Evolutionary conservation across 1,140 invertebrate species (phyloP).

Genomic region (Leptinotarsa texana): DNA sequence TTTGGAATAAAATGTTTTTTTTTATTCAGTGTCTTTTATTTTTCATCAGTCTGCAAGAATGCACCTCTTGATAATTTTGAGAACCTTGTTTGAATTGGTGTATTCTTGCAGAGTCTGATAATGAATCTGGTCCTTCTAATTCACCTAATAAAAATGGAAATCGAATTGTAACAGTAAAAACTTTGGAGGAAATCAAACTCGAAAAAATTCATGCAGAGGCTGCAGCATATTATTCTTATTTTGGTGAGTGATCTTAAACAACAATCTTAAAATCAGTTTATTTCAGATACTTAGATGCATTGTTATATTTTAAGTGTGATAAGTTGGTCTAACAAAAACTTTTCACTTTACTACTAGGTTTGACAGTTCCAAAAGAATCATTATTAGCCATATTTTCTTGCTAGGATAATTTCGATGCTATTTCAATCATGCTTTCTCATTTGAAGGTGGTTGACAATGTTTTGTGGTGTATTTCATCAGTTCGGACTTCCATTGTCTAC

Average conservation of each 20-base stretch:
- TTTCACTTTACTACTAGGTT: no score
- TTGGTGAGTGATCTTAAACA: conserved; percentile 39
- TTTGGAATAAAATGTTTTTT: conserved; percentile 35
- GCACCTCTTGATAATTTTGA: conserved; percentile 31
- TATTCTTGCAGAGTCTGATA: conserved; percentile 76
- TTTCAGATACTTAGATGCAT: no score
- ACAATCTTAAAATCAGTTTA: no score
- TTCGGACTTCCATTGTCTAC: no score
- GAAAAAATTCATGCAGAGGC: conserved; percentile 71
- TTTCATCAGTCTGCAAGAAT: conserved; percentile 48
- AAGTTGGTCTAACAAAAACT: no score
- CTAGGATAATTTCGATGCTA: no score
- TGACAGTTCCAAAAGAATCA: no score
- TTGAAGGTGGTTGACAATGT: no score
- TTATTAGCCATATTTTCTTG: no score
- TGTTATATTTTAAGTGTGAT: no score
- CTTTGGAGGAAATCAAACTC: conserved; percentile 67
- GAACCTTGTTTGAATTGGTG: conserved; percentile 50
- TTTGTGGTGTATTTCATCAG: no score
- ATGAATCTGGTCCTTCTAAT: conserved; percentile 65
- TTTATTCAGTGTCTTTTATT: conserved; percentile 29
- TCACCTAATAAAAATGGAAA: conserved; percentile 61
- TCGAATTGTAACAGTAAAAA: conserved; percentile 61
- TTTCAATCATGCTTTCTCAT: no score
- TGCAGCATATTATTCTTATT: conserved; percentile 68